Evolutionary conservation across 2,888 invertebrate genomes (phyloP).

Genomic region (Oscheius myriophilus): DNA sequence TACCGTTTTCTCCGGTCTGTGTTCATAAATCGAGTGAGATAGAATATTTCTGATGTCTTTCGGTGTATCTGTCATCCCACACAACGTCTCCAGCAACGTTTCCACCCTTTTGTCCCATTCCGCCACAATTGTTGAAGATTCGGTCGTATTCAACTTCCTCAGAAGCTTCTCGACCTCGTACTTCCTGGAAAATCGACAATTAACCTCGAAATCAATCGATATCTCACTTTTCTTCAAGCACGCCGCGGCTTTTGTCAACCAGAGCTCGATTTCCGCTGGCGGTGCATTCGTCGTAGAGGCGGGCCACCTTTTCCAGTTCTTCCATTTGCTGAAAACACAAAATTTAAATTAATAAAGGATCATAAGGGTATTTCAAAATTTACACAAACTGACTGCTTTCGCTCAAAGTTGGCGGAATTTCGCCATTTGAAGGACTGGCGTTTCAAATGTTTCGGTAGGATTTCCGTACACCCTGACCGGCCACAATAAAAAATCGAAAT

Average conservation of each 20-base stretch:
- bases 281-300: conserved; percentile 44
- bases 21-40: conserved; percentile 48
- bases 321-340: conserved; percentile 27
- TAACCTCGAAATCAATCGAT: background rate
- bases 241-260: conserved; percentile 47
- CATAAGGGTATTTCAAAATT: too few species aligned
- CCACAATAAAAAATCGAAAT: too few species aligned
- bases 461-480: too few species aligned
- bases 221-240: conserved; percentile 44
- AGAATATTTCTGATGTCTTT: conserved; percentile 52
- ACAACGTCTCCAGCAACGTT: conserved; percentile 37
- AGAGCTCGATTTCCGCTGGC: conserved; percentile 40
- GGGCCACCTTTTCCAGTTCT: conserved; percentile 38
- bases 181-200: conserved; percentile 25
- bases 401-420: too few species aligned
- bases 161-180: conserved; percentile 29
- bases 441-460: too few species aligned
- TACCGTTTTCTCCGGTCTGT: conserved; percentile 44
- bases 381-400: too few species aligned
- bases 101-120: conserved; percentile 26
- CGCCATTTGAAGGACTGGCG: too few species aligned
- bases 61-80: conserved; percentile 41
- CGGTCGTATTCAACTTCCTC: conserved; percentile 17
- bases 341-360: background rate
- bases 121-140: conserved; percentile 6